Base-by-base conservation (phyloP, 2,797 vertebrate genomes). In the Staurois parvus region DNA sequence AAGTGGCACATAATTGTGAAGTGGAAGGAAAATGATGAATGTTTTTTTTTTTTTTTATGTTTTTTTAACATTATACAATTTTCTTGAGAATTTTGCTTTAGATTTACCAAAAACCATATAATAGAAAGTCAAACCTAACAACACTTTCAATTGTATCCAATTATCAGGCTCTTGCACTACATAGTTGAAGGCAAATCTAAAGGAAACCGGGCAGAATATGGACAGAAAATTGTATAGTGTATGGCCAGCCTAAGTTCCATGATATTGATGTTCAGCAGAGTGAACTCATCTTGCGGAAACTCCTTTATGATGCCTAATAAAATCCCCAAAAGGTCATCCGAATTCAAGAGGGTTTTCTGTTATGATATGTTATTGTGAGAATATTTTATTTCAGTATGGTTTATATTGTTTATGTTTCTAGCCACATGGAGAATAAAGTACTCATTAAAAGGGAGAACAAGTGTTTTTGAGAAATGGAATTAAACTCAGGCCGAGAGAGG, bases 301-400 rank as follows among this genome's bases (percentile, higher is more conserved):
- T 19, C 52, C 21, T 59, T 59, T 59, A 24, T 9, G 17, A 52
- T 8, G 5, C 10, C 21, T 59, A 7, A 7, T 24, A 13, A 59
- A 24, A 2, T 24, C 52, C 21, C 52, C 52, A 21, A 59, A 59
- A 59, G 21, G 52, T 9, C 21, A 62, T 73, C 79, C 79, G 79
- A 48, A 72, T 29, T 37, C 69, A 37, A 37, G 68, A 32, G 32
- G 48, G 79, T 72, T 79, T 28, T 15, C 56, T 42, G 32, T 64
- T 72, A 81, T 62, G 52, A 59, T 21, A 59, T 59, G 21, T 24
- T 59, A 59, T 59, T 59, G 11, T 59, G 69, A 64, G 69, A 70
- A 62, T 26, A 8, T 62, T 73, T 73, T 34, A 29, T 81, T 62
- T 72, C 45, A 72, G 72, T 59, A 68, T 68, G 52, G 24, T 59